Evolutionary conservation across 2,797 vertebrate species (phyloP).

Genomic region (Nothura maculosa): DNA sequence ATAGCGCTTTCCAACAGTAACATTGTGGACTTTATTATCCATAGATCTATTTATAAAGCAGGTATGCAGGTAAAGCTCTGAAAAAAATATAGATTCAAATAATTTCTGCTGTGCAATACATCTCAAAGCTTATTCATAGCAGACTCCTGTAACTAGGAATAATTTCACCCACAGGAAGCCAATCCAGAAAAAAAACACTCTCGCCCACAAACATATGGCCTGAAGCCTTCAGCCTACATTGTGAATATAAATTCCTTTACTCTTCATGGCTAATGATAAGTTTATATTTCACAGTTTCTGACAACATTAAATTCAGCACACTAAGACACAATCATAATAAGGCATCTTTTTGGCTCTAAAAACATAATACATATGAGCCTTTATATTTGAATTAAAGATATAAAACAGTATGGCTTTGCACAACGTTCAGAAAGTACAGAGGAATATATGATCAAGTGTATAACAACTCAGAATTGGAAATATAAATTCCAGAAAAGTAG

Average conservation of each 20-base stretch:
- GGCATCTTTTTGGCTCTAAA: conserved; percentile 1
- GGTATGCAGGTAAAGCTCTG: neutral
- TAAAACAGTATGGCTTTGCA: neutral
- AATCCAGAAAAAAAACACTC: neutral
- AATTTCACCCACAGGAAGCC: neutral
- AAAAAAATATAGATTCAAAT: conserved; percentile 1
- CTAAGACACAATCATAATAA: neutral
- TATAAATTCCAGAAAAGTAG: neutral
- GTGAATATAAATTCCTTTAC: conserved; percentile 23
- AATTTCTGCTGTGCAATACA: neutral
- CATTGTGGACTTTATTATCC: neutral
- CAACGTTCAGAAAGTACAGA: neutral
- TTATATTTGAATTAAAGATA: neutral
- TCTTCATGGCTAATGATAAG: conserved; percentile 29
- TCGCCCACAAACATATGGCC: neutral
- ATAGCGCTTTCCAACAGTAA: neutral
- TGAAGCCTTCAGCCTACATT: neutral
- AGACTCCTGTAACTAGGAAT: neutral
- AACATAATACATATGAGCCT: neutral
- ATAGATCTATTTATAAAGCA: neutral
- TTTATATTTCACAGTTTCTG: conserved; percentile 49
- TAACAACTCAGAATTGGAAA: neutral
- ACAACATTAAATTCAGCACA: conserved; percentile 32
- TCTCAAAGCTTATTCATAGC: conserved; percentile 19
- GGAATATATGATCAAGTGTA: neutral